Conservation (phyloP, 30 jellyfish, hydroid and myxozoan genomes). For the Pseudorhiza aurosa region DNA sequence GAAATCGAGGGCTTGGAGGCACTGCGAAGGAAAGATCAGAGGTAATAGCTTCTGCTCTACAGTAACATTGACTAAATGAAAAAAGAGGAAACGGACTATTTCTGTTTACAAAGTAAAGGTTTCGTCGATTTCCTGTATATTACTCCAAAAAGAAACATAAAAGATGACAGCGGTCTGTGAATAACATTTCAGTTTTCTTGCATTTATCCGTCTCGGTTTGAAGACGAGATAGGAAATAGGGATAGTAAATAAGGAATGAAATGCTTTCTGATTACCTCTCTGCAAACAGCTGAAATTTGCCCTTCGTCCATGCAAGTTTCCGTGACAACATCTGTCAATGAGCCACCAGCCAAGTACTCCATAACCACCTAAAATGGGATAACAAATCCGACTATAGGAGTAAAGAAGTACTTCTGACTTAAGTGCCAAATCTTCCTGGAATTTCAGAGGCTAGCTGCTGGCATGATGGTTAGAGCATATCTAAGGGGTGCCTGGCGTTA, state of each 20-base stretch:
- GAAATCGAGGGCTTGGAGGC: slow-evolving; percentile 98
- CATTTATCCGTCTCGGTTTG: no score
- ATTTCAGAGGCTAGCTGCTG: no score
- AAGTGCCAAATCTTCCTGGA: no score
- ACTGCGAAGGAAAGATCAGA: slow-evolving; percentile 59
- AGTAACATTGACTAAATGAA: neutral
- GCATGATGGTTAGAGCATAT: no score
- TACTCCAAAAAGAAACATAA: no score
- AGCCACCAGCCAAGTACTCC: slow-evolving; percentile 99
- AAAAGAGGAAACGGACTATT: neutral
- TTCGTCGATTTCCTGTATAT: neutral
- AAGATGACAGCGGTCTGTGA: no score
- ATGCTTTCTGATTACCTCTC: slow-evolving; percentile 96
- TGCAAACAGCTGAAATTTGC: slow-evolving; percentile 97
- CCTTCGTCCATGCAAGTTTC: slow-evolving; percentile 99
- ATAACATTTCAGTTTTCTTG: no score
- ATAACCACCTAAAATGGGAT: slow-evolving; percentile 96
- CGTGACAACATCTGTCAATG: slow-evolving; percentile 99
- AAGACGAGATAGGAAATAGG: no score
- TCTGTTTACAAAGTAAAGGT: neutral
- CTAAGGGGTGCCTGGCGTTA: no score
- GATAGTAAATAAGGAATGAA: no score
- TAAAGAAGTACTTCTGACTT: no score
- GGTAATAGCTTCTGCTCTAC: neutral
- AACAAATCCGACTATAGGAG: no score